Conservation (phyloP, 2,113 vertebrate species). For the Carassius carassius region DNA sequence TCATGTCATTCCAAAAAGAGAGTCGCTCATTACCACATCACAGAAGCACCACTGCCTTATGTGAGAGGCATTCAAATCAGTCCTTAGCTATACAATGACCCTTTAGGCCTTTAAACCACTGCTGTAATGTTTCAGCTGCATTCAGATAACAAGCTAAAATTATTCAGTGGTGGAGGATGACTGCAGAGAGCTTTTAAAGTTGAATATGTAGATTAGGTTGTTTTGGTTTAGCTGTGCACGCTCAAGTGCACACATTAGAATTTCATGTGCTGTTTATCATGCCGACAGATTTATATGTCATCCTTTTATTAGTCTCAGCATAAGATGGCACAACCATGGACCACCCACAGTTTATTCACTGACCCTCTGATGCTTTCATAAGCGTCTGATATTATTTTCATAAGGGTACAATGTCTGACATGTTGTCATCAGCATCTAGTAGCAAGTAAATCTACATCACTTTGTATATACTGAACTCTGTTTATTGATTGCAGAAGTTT, state of each 20-base stretch:
- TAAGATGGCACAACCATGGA: neutral
- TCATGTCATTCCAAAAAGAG: constrained; percentile 12
- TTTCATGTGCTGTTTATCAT: neutral
- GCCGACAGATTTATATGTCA: constrained; percentile 7
- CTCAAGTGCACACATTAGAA: constrained; percentile 2
- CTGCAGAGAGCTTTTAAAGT: constrained; percentile 20
- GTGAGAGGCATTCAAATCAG: constrained; percentile 22
- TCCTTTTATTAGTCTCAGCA: constrained; percentile 6
- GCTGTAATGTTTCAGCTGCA: neutral
- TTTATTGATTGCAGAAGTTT: neutral
- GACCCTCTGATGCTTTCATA: constrained; percentile 15
- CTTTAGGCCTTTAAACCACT: constrained; percentile 15
- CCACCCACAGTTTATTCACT: constrained; percentile 7
- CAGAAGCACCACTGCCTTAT: constrained; percentile 9
- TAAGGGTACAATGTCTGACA: neutral
- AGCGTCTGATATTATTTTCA: neutral
- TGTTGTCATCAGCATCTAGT: neutral
- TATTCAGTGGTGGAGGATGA: neutral
- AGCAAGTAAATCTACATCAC: neutral
- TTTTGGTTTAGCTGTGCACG: neutral
- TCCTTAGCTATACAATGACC: constrained; percentile 30
- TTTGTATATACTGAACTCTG: neutral
- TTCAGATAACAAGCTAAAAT: neutral
- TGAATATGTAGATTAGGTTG: constrained; percentile 32
- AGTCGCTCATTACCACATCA: constrained; percentile 35